Evolutionary conservation across 1,140 invertebrate species (phyloP), one percentile per base, ranked within the genome.

Genomic region (Eupeodes corollae): DNA sequence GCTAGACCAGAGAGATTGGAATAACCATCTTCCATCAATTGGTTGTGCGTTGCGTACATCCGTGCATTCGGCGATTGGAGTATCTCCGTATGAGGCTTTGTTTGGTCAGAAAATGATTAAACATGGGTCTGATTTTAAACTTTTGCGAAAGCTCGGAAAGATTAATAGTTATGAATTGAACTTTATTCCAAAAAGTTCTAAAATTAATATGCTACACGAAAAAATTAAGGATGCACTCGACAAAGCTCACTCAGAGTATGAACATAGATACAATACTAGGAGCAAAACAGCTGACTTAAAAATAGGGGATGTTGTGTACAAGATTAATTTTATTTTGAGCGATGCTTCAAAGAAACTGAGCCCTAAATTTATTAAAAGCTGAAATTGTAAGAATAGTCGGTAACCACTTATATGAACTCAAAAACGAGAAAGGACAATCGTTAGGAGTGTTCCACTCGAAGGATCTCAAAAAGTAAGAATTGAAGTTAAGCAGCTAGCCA

Each of bases 401-500:
- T 9, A 26, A 43, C 14, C 42, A 38, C 12, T 5, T 48, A 13
- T 48, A 43, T 42, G n/a, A 33, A 31, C 14, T 48, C 5, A 32
- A 48, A 5, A 33, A 48, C 31, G 11, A 12, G 6, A 31, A 35
- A 15, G 46, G 40, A n/a, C 41, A 43, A 19, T 38, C 41, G 16
- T 9, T 48, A 16, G 40, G 31, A 9, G 18, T 14, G 14, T 48
- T 48, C 32, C 39, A 42, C 33, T 37, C 31, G 11, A 48, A 48
- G 14, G 39, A 48, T 13, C 38, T 43, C n/a, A n/a, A n/a, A n/a
- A n/a, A n/a, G n/a, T n/a, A n/a, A n/a, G n/a, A n/a, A n/a, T n/a
- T n/a, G n/a, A n/a, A n/a, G n/a, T n/a, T n/a, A n/a, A n/a, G n/a
- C n/a, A n/a, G n/a, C n/a, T n/a, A n/a, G n/a, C n/a, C n/a, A n/a